phyloP scores from a whole-genome alignment of 2,888 invertebrate species.

The Erebia epiphron region DNA sequence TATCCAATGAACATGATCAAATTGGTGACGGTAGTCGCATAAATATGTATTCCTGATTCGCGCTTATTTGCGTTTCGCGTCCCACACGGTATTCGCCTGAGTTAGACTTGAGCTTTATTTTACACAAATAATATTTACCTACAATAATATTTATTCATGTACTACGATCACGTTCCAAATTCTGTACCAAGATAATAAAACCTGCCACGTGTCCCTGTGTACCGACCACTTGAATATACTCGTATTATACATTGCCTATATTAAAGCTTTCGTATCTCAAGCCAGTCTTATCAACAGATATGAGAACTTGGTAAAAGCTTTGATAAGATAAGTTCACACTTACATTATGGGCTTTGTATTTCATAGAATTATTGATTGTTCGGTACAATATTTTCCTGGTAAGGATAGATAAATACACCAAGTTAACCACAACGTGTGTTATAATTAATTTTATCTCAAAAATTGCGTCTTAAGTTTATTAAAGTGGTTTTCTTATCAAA shows the following conservation, averaged over 20 bases:
- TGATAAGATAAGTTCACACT: constrained; percentile 61
- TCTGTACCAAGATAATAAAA: constrained; percentile 13
- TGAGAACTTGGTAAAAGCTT: constrained; percentile 69
- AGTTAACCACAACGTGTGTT: constrained; percentile 24
- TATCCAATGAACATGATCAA: too few relatives aligned
- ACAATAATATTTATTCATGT: too few relatives aligned
- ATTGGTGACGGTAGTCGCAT: too few relatives aligned
- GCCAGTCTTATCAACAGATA: constrained; percentile 75
- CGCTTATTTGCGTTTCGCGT: too few relatives aligned
- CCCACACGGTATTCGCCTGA: too few relatives aligned
- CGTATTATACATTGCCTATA: constrained; percentile 62
- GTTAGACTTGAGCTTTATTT: too few relatives aligned
- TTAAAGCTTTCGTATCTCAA: constrained; percentile 78
- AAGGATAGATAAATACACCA: constrained; percentile 22
- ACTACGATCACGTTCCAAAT: background rate
- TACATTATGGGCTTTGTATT: constrained; percentile 27
- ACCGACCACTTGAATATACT: constrained; percentile 62
- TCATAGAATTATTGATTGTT: constrained; percentile 32
- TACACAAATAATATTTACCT: too few relatives aligned
- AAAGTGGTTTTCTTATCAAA: too few relatives aligned
- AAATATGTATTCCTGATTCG: too few relatives aligned
- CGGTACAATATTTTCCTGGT: constrained; percentile 32
- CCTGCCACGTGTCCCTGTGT: constrained; percentile 49
- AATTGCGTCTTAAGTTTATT: constrained; percentile 13
- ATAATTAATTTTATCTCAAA: constrained; percentile 30